Evolutionary conservation across 2,797 vertebrate genomes (phyloP), one percentile per base, ranked within the genome.

Genomic region (Moxostoma hubbsi): DNA sequence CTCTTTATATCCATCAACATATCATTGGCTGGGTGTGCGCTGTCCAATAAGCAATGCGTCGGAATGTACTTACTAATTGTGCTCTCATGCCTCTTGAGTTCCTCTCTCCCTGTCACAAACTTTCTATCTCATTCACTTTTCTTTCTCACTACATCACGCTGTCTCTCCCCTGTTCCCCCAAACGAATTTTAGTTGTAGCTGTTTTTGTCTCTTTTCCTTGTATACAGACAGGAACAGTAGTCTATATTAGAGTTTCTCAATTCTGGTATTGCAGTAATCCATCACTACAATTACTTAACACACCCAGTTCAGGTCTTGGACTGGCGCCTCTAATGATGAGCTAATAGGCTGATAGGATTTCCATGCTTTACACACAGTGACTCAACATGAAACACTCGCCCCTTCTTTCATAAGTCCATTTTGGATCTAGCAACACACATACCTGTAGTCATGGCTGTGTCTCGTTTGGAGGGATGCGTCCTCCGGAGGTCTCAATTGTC

Each of bases 1-100:
- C 93, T 93, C 92, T 93, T 93, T 94, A 94, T 93, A 94, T 93
- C 91, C 90, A 94, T 94, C 92, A 93, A 91, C 83, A 79, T 85
- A 82, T 82, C 83, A 82, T 36, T 76, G 85, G 77, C 79, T 16
- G 80, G 70, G 76, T 83, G 79, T 58, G 61, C 18, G 49, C 67
- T 62, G 80, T 86, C 81, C 83, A 63, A 80, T 78, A 70, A 66
- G 65, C 54, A 10, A 72, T 54, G 62, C 24, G 55, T 78, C 66
- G 64, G 74, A 59, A 76, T 71, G 66, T 63, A 69, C 75, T 69
- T 68, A 10, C 15, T 36, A 36, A 36, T 36, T 36, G 36, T 36
- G 18, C 6, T 5, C n/a, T 45, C 24, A n/a, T 69, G 36, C 15
- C 69, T 49, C 16, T 47, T 36, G 45, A 8, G 12, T 6, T 15